Base-by-base conservation (phyloP, 2,888 invertebrate species). In the Chrysotoxum bicinctum region DNA sequence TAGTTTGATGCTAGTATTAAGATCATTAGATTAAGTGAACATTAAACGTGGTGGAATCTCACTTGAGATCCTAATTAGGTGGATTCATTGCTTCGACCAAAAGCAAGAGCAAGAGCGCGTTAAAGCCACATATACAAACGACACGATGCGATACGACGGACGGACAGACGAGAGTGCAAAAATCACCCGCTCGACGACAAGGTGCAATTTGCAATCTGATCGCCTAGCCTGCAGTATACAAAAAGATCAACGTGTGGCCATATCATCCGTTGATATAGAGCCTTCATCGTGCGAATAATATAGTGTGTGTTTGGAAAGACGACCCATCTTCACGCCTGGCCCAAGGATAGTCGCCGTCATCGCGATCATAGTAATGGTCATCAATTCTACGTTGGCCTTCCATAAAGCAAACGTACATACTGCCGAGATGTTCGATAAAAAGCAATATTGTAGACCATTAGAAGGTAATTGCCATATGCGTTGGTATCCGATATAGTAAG, bases 131-230 rank as follows among this genome's bases (percentile, higher is more conserved):
- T 12, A 26, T 60, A 21, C 2, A 26, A 43, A 26, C 32, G 32
- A 30, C 9, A 4, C 54, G 12, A 30, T 1, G 6, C 48, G 12
- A 48, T 10, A 32, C 56, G 58, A 37, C 58, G 2, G n/a, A 35
- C 14, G 21, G 5, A 56, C 12, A 12, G 14, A 56, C 7, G 32
- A 7, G 30, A 50, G 68, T 12, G 37, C 75, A 72, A 48, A 70
- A 66, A 66, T 70, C 80, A 60, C 80, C 80, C 76, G n/a, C 54
- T 76, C 81, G 81, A 56, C 85, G 85, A 85, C 81, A 85, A 81
- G 85, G 43, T 85, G 85, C 85, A 85, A 85, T 85, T 85, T 85
- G 85, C 81, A 85, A 85, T 85, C 85, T 81, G 81, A 83, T 83
- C 68, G 78, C 68, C 82, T 56, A 72, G 76, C 68, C 78, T 48